Percentiles rank a stretch among this genome's conserved stretches.
Conservation (phyloP, 2,888 invertebrate genomes). For the Argyresthia albistria region DNA sequence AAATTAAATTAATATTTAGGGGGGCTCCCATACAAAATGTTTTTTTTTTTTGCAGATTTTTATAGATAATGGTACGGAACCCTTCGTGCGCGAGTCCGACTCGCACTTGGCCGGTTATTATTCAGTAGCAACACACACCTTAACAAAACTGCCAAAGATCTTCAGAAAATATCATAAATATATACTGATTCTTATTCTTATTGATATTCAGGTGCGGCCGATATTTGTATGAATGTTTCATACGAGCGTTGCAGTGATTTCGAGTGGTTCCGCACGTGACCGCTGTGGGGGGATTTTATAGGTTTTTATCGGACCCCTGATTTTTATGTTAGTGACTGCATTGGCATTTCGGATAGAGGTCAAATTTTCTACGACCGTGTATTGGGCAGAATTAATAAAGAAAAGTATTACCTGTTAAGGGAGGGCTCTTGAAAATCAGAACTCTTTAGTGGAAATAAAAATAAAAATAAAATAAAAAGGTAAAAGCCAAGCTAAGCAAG, state of each 20-base stretch:
- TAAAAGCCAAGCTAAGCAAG: no score
- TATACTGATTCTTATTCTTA: neutral
- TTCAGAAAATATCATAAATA: neutral
- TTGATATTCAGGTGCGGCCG: neutral
- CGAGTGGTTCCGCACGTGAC: conserved; percentile 29
- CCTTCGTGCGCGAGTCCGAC: no score
- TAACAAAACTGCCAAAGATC: neutral
- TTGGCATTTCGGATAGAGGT: neutral
- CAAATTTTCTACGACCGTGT: no score
- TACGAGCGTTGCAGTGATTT: conserved; percentile 27
- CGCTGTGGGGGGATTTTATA: conserved; percentile 15
- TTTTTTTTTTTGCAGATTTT: no score
- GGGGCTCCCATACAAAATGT: no score
- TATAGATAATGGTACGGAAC: no score
- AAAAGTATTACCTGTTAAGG: no score
- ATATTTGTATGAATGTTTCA: conserved; percentile 8
- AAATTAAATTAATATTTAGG: no score
- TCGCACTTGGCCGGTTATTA: neutral
- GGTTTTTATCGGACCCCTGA: neutral
- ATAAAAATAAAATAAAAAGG: no score
- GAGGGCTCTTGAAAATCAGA: no score
- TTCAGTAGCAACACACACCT: neutral
- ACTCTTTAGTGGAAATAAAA: no score
- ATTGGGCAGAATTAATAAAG: no score
- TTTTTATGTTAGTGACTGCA: neutral